Percentiles rank a stretch among this genome's conserved stretches.
phyloP scores from a whole-genome alignment of 2,113 vertebrate species.

The Phaethornis superciliosus region DNA sequence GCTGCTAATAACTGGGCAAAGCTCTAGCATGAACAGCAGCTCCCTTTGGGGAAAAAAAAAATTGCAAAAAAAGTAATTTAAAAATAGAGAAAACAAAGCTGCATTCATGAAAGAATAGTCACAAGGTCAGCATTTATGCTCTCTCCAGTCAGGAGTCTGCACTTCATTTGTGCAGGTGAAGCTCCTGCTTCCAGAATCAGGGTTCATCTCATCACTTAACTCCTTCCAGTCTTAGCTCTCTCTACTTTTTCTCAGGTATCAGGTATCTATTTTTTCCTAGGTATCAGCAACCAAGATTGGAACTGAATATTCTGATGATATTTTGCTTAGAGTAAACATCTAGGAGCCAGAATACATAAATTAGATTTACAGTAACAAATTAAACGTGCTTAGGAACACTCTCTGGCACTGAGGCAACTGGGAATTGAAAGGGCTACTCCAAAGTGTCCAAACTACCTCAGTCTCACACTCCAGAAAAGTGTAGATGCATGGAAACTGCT shows the following conservation, averaged over 20 bases:
- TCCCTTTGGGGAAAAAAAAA: neutral
- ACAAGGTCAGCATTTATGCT: neutral
- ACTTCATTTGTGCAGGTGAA: neutral
- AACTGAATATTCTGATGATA: neutral
- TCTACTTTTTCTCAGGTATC: neutral
- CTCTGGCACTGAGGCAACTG: neutral
- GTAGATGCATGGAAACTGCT: neutral
- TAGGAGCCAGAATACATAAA: neutral
- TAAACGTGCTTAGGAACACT: neutral
- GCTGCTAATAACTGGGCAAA: neutral
- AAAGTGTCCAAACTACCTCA: neutral
- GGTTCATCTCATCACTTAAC: neutral
- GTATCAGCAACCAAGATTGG: neutral
- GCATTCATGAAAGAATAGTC: neutral
- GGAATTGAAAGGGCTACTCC: neutral
- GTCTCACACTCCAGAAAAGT: neutral
- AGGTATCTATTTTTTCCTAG: neutral
- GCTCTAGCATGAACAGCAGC: neutral
- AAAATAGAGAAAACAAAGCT: neutral
- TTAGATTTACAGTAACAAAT: neutral
- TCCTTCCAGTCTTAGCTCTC: neutral
- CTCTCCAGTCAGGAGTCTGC: neutral
- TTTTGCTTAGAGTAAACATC: neutral
- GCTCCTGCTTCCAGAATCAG: neutral
- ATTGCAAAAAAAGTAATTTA: neutral